These are phyloP conservation scores for Drosophila pandora DNA, from an alignment of 1,140 invertebrate species.

Conservation along the genomic window DNA sequence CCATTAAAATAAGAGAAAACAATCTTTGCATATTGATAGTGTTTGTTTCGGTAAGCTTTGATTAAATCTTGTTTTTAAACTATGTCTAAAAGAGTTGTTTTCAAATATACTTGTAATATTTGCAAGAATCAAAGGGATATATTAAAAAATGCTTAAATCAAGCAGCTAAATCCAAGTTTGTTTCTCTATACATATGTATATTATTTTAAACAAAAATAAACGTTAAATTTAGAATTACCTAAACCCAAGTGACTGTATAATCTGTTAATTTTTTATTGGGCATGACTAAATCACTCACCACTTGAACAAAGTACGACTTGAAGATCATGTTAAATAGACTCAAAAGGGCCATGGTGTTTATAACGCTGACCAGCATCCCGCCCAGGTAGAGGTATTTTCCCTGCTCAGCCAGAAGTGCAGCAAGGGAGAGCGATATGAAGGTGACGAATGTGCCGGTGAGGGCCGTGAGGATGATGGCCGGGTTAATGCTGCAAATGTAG, in stretches of 20 bases:
- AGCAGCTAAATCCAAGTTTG: too few relatives aligned
- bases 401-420: conserved; percentile 92
- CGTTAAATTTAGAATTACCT: too few relatives aligned
- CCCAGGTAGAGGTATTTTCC: conserved; percentile 94
- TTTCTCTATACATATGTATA: too few relatives aligned
- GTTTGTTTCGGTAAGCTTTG: neutral
- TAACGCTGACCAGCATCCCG: conserved; percentile 91
- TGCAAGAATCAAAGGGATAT: too few relatives aligned
- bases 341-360: conserved; percentile 91
- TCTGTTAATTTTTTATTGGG: neutral
- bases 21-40: neutral
- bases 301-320: conserved; percentile 91
- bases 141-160: too few relatives aligned
- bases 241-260: neutral
- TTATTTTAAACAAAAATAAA: too few relatives aligned
- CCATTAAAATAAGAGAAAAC: neutral
- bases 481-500: conserved; percentile 90
- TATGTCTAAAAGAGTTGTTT: too few relatives aligned
- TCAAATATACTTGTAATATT: too few relatives aligned
- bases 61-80: too few relatives aligned
- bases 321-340: conserved; percentile 94
- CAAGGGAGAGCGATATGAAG: conserved; percentile 95
- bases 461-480: conserved; percentile 94
- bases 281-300: conserved; percentile 85
- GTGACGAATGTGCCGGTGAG: conserved; percentile 93